Evolutionary conservation across 1,140 invertebrate genomes (phyloP).

Genomic region (Solenopsis invicta): DNA sequence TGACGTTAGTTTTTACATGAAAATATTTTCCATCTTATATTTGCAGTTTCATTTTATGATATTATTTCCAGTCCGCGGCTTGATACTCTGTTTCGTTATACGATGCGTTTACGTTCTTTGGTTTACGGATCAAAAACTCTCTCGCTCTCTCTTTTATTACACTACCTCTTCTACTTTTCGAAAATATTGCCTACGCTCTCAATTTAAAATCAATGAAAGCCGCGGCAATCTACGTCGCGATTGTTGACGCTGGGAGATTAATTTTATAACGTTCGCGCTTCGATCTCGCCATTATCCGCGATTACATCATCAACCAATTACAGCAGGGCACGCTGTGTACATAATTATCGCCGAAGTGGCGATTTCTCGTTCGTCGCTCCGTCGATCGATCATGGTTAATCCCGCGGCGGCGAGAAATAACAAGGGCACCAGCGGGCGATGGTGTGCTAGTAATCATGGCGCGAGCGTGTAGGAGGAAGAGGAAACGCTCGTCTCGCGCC

Average conservation of each 20-base stretch:
- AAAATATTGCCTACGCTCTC: neutral
- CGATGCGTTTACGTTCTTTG: neutral
- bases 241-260: constrained; percentile 28
- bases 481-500: constrained; percentile 15
- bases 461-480: neutral
- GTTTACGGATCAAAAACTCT: neutral
- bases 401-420: constrained; percentile 50
- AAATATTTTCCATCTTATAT: constrained; percentile 27
- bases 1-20: neutral
- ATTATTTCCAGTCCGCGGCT: neutral
- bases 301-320: constrained; percentile 71
- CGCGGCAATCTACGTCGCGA: constrained; percentile 31
- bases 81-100: too few relatives aligned
- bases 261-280: constrained; percentile 57
- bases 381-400: constrained; percentile 69
- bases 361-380: constrained; percentile 57
- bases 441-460: constrained; percentile 39
- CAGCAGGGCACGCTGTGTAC: constrained; percentile 39
- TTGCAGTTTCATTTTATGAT: neutral
- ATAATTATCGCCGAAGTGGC: constrained; percentile 52
- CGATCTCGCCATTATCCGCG: constrained; percentile 68
- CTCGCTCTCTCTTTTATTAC: neutral
- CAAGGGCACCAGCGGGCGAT: constrained; percentile 30
- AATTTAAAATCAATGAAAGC: constrained; percentile 46
- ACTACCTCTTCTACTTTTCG: neutral